Conservation (phyloP, 2,888 invertebrate species). For the Drosophila nigritarsus region DNA sequence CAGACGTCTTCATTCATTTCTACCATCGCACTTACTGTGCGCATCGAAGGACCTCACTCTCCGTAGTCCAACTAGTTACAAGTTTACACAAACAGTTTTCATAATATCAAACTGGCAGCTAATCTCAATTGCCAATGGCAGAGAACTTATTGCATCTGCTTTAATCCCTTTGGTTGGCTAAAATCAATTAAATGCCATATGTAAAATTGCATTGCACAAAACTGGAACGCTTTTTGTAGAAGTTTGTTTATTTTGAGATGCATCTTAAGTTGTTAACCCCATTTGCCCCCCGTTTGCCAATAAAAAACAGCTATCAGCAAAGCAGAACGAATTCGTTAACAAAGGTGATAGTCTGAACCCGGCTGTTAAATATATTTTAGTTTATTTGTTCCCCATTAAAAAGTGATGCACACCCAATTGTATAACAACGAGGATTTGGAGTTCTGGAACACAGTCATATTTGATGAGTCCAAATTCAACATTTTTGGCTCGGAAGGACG, state of each 20-base stretch:
- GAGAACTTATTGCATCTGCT: background rate
- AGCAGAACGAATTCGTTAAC: background rate
- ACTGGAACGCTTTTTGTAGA: background rate
- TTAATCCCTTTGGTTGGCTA: background rate
- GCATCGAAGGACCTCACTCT: too few species aligned
- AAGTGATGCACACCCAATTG: background rate
- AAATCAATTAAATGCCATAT: background rate
- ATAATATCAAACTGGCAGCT: background rate
- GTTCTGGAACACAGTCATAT: too few species aligned
- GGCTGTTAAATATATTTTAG: background rate
- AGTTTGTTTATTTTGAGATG: background rate
- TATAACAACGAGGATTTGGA: background rate
- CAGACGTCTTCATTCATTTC: too few species aligned
- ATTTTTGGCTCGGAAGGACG: too few species aligned
- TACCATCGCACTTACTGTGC: too few species aligned
- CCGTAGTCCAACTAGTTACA: too few species aligned
- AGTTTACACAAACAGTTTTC: too few species aligned
- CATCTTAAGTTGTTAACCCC: background rate
- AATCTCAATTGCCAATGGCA: background rate
- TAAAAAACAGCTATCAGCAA: background rate
- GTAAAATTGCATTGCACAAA: background rate
- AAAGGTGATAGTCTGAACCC: background rate
- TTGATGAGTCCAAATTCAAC: too few species aligned
- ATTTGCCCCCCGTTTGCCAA: background rate
- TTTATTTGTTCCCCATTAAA: background rate